Conservation (phyloP, 2,797 vertebrate species). For the Chrysocyon brachyurus region DNA sequence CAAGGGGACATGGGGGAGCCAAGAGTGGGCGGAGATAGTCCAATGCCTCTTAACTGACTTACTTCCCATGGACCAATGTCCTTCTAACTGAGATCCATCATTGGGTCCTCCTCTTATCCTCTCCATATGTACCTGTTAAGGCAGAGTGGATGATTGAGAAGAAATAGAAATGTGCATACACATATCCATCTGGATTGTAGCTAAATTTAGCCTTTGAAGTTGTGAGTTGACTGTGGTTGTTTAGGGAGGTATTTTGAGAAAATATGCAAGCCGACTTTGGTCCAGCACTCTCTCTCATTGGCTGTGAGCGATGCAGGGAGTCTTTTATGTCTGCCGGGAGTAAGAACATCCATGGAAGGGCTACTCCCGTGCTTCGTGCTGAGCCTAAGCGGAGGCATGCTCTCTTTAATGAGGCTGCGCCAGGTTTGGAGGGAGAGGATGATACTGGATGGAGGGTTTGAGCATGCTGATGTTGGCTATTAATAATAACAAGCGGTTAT, state of each 20-base stretch:
- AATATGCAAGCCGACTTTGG: background rate
- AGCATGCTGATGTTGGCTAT: background rate
- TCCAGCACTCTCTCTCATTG: background rate
- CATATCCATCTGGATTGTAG: background rate
- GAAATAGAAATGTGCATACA: slow-evolving; percentile 15
- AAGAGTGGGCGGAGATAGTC: background rate
- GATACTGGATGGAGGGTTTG: background rate
- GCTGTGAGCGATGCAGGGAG: background rate
- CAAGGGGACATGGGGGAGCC: background rate
- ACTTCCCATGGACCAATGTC: background rate
- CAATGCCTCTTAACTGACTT: background rate
- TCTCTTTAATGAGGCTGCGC: background rate
- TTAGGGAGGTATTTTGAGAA: slow-evolving; percentile 13
- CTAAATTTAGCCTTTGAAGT: background rate
- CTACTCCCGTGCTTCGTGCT: background rate
- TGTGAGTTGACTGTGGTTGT: background rate
- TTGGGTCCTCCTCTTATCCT: background rate
- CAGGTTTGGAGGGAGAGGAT: background rate
- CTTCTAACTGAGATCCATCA: background rate
- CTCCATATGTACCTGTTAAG: background rate
- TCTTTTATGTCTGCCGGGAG: background rate
- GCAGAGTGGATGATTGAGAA: background rate
- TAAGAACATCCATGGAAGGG: background rate
- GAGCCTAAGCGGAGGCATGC: accelerated
- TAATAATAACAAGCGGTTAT: background rate